A percentile compares a stretch with the other conserved stretches of the same genome.
phyloP scores from a whole-genome alignment of 2,797 vertebrate genomes.

The Gymnocypris eckloni region DNA sequence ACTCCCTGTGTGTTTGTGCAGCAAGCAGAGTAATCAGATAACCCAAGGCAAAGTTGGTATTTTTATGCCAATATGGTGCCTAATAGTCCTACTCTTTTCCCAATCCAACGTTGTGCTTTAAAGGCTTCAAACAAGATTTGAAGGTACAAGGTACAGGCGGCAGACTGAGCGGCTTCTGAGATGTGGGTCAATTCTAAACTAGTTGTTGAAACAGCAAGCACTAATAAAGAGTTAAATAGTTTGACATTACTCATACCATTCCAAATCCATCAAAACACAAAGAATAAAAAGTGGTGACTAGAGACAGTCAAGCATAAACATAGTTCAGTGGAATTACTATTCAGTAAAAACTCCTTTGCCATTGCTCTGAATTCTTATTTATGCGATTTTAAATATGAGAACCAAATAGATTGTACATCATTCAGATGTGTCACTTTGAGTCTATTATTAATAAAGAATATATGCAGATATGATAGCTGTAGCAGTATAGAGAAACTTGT shows the following conservation, averaged over 20 bases:
- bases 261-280: background rate
- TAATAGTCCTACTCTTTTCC: background rate
- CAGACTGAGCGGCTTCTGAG: background rate
- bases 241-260: background rate
- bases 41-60: constrained; percentile 37
- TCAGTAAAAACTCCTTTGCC: background rate
- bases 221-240: background rate
- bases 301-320: background rate
- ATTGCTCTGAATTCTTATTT: background rate
- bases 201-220: background rate
- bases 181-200: background rate
- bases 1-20: constrained; percentile 42
- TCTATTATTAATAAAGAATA: background rate
- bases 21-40: constrained; percentile 30
- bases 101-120: background rate
- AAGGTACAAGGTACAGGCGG: constrained; percentile 7
- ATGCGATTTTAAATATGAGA: background rate
- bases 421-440: too few relatives aligned
- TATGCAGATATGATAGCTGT: background rate
- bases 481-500: background rate
- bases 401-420: background rate
- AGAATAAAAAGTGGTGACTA: background rate
- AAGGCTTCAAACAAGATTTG: constrained; percentile 10
- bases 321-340: background rate
- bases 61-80: constrained; percentile 25